Evolutionary conservation across 37 sponge, comb jelly and placozoan species (phyloP), one percentile per base, ranked within the genome.

Genomic region (Axinella damicornis): DNA sequence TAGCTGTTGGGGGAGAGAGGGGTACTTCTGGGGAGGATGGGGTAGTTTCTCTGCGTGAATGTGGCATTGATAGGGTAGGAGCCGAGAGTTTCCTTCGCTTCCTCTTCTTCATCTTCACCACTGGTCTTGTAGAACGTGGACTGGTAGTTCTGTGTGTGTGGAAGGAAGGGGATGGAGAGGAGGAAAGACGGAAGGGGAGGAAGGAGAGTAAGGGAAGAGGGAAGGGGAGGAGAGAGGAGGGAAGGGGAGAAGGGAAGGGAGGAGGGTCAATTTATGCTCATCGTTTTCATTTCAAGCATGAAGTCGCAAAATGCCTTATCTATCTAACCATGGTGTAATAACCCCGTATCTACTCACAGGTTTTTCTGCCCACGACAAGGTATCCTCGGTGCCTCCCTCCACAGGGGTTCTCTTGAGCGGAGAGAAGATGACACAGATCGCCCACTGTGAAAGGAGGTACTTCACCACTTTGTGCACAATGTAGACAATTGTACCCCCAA

Each of bases 391-490:
- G 35, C 77, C 85, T 15, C 56, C 21, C 37, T 83, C 63, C 27
- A 40, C 31, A 0, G 76, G 46, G 19, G 24, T 37, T 31, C 74
- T 68, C 34, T 77, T 85, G 39, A 85, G 69, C 11, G 85, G 85
- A 20, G 69, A 53, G 60, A 85, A 85, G 68, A 85, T 65, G 35
- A 77, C 6, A 34, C 38, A 70, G 30, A 85, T 85, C 27, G 74
- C 76, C 78, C 67, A 76, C 59, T 85, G 85, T 0, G 85, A 69
- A 2, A 69, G 57, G 2, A 85, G 70, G 71, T 85, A 85, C 70
- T 85, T 85, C 59, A 85, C 41, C 32, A 58, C 40, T 46, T 76
- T 77, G 78, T 85, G 85, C 22, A 69, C 25, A 41, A 85, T 39
- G 52, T 77, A 85, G 54, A 85, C 56, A 13, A 77, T 20, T 5